A percentile compares a stretch with the other conserved stretches of the same genome.
phyloP scores from a whole-genome alignment of 2,797 vertebrate genomes.

The Phrynocephalus guinanensis region DNA sequence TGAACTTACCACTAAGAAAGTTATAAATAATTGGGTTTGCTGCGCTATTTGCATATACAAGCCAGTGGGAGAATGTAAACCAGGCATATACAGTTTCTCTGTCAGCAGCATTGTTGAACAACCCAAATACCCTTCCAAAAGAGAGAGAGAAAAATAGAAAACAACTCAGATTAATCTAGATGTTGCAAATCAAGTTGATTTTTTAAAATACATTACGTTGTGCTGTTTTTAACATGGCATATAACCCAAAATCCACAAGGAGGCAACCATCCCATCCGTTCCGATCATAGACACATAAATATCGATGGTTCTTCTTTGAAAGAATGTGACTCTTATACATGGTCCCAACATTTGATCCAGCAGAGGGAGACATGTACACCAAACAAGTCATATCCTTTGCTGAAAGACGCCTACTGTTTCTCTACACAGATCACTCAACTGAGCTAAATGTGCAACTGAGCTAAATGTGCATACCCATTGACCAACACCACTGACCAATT shows the following conservation, averaged over 20 bases:
- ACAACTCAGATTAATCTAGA: constrained; percentile 9
- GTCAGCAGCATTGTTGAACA: constrained; percentile 90
- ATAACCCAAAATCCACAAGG: background rate
- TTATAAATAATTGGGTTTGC: constrained; percentile 99
- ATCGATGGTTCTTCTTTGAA: background rate
- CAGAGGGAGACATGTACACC: background rate
- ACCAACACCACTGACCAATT: background rate
- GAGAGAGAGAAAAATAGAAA: constrained; percentile 50
- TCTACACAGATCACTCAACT: background rate
- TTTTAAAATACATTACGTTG: background rate
- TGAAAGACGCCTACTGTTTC: background rate
- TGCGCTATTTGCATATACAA: constrained; percentile 97
- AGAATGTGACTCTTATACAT: background rate
- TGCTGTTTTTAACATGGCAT: no score
- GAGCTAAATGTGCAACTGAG: background rate
- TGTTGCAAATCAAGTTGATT: constrained; percentile 8
- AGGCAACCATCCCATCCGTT: background rate
- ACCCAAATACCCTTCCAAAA: constrained; percentile 89
- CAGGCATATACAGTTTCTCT: constrained; percentile 95
- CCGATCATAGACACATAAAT: background rate
- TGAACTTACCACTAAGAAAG: constrained; percentile 94
- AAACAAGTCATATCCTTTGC: background rate
- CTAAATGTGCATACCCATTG: no score
- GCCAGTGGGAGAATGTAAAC: constrained; percentile 98
- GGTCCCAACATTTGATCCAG: background rate